Base-by-base conservation (phyloP, 2,113 vertebrate genomes). In the Natator depressus region DNA sequence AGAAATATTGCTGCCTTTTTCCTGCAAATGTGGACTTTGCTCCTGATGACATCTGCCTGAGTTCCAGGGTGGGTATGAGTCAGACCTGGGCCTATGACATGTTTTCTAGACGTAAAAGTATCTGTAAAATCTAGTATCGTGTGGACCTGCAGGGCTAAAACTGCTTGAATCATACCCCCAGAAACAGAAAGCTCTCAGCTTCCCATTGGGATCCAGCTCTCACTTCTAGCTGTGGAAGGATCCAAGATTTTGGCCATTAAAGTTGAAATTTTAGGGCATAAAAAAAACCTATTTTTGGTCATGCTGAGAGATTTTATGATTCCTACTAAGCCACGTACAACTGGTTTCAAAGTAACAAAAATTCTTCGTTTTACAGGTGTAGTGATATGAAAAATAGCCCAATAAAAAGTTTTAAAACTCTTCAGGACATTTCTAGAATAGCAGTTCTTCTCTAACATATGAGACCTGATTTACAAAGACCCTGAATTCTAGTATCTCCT, bases 181-280 rank as follows among this genome's bases (percentile, higher is more conserved):
- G 20, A 25, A 65, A 72, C 27, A 29, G 78, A 46, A n/a, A 54
- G 25, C 1, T 87, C 62, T 57, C 38, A 1, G 8, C 84, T 78
- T 65, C 10, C n/a, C 81, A 5, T 31, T 27, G 42, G 10, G 50
- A 24, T 27, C 13, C 89, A 57, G 2, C 57, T 79, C 82, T 50
- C 9, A 53, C 3, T 17, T 54, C 31, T 11, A 17, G 20, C 9
- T 78, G 14, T 65, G 59, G 31, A 65, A 65, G 10, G 47, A 19
- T n/a, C 50, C 38, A 29, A 46, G 35, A 47, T 88, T 8, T 78
- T 0, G 0, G 59, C 3, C 29, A 65, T 65, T 35, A 35, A 13
- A 35, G 6, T 65, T 38, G 17, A 31, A 0, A 0, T 38, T 69
- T 27, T 31, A 42, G n/a, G 6, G 80, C 84, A 35, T 22, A 42